Base-by-base conservation (phyloP, 1,140 invertebrate species). In the Cyclargus thomasi region DNA sequence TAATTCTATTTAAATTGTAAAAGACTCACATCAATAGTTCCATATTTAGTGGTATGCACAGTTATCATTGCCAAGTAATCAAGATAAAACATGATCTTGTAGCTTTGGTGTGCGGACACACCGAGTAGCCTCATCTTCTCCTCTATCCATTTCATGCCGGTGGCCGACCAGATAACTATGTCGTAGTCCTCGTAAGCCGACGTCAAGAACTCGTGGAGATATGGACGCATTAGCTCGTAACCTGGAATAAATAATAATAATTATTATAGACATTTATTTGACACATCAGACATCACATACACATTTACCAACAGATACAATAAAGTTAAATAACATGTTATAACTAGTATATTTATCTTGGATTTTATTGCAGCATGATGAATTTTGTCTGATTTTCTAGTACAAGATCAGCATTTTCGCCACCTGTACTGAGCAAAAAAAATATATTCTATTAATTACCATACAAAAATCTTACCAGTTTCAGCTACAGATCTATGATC, bases 141-240 rank as follows among this genome's bases (percentile, higher is more conserved):
- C 78, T 98, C 96, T 63, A 99, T 99, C 97, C 97, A 99, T 77
- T 97, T 98, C 97, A 99, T 99, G 71, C 95, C 96, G 1, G 98
- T 99, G 0, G 98, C 98, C 47, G 98, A 99, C 97, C 96, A 96
- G 72, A 97, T 97, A 0, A 96, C 96, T 74, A 97, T 96, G 78
- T 97, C 96, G 76, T 97, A 97, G 83, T 96, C 87, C 80, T 95
- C 93, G 88, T 99, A 99, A 4, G 97, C 97, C n/a, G 95, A 93
- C 8, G 95, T 95, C 0, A 99, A 90, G 86, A 99, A 99, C 88
- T 99, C 97, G 83, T 99, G 98, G 36, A 99, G 92, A 85, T 94
- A 99, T 0, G 98, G 98, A 67, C 98, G 92, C 97, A 99, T 99
- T 65, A 99, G 86, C 90, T 99, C 97, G 35, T 93, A 91, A n/a